Evolutionary conservation across 2,113 vertebrate genomes (phyloP), one percentile per base, ranked within the genome.

Genomic region (Phocoena phocoena): DNA sequence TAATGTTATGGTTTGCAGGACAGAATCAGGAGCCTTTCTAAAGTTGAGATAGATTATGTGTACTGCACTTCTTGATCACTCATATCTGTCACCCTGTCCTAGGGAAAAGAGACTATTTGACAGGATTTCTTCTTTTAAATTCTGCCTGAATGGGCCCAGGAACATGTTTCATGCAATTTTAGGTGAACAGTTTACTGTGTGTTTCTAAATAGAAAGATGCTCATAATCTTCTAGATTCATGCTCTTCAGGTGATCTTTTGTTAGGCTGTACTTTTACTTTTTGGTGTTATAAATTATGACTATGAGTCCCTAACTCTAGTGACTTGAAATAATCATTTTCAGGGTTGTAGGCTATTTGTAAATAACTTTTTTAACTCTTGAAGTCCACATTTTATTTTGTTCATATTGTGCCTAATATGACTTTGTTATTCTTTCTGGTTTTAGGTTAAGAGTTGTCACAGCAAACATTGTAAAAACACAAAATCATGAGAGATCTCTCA

Each of bases 1-100:
- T 97, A 88, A 41, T 85, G 63, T 81, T 96, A 74, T n/a, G 25
- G 47, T 92, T 81, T 68, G 15, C 36, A 93, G 82, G 81, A 95
- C 71, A 94, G 88, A 88, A 74, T 83, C 47, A 93, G 44, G 10
- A 89, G 25, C 1, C 50, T 83, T 96, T 91, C 63, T 88, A 76
- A 93, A 94, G 38, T 53, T 92, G 44, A 94, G 67, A 91, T n/a
- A 88, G n/a, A 86, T 95, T 96, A 50, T 68, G 20, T 90, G 62
- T 65, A 38, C 58, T 81, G 11, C 1, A 44, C n/a, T 94, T 50
- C 23, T 96, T 85, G 71, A 95, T 88, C 2, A 1, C 23, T 77
- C n/a, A 8, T 23, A 58, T 76, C 55, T 91, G 67, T 94, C 96
- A 90, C n/a, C 68, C 1, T 92, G n/a, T 86, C 47, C 63, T 77